Evolutionary conservation across 2,888 invertebrate genomes (phyloP).

Genomic region (Apamea anceps): DNA sequence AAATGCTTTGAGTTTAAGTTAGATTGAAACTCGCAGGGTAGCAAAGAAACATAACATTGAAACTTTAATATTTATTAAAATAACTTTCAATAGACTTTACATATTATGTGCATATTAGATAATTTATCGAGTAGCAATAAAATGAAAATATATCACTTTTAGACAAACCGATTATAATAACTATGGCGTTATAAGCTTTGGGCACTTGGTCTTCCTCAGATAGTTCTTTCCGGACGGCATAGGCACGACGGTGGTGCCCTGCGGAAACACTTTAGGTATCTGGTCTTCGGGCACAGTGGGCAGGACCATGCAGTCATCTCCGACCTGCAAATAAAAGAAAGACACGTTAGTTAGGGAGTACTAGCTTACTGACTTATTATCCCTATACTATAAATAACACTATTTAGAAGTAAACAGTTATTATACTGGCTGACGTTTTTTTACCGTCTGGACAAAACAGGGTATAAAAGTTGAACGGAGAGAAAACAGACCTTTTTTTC

Average conservation of each 20-base stretch:
- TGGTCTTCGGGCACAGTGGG: constrained; percentile 94
- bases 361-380: not conserved
- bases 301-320: constrained; percentile 97
- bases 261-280: constrained; percentile 92
- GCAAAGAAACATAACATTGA: constrained; percentile 1
- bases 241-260: constrained; percentile 91
- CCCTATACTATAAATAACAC: not conserved
- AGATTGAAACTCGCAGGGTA: not conserved
- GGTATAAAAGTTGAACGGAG: too few relatives aligned
- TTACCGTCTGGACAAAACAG: too few relatives aligned
- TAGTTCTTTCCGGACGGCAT: constrained; percentile 97
- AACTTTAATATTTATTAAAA: constrained; percentile 45
- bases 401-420: too few relatives aligned
- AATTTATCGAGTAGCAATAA: constrained; percentile 34
- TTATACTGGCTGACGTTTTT: too few relatives aligned
- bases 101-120: constrained; percentile 40
- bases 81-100: constrained; percentile 51
- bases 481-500: too few relatives aligned
- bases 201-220: constrained; percentile 93
- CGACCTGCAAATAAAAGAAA: constrained; percentile 90
- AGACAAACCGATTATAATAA: constrained; percentile 15
- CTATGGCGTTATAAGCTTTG: constrained; percentile 71
- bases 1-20: not conserved
- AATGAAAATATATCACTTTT: constrained; percentile 23
- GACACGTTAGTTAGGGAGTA: not conserved